These are phyloP conservation scores for Drusus annulatus DNA, from an alignment of 1,140 invertebrate genomes.

Conservation along the genomic window DNA sequence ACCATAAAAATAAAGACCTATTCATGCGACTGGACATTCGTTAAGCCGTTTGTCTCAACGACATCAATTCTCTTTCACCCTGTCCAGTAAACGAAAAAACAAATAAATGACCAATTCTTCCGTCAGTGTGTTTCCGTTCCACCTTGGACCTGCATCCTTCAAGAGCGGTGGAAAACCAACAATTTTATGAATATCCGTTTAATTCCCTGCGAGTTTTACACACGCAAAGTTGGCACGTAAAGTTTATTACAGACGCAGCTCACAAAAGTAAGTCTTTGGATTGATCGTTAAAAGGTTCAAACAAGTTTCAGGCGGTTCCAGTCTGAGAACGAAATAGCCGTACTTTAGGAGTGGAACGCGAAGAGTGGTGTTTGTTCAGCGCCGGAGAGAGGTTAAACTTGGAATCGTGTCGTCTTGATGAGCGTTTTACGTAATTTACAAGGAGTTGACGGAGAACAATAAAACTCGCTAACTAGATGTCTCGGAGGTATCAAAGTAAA, in stretches of 20 bases:
- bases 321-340: neutral
- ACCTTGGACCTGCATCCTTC: neutral
- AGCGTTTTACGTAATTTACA: neutral
- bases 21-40: too few species aligned
- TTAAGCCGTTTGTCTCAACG: too few species aligned
- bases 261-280: neutral
- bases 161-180: neutral
- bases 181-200: constrained; percentile 1
- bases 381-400: neutral
- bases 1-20: too few species aligned
- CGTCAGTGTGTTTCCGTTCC: too few species aligned
- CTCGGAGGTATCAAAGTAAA: neutral
- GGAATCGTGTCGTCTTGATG: neutral
- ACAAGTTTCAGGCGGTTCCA: neutral
- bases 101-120: too few species aligned
- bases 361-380: too few species aligned
- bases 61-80: too few species aligned
- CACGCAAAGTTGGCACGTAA: constrained; percentile 5
- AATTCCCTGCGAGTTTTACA: neutral
- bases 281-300: neutral
- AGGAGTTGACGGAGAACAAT: neutral
- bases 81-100: too few species aligned
- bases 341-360: neutral
- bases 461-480: neutral
- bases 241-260: neutral